Percentiles rank a stretch among this genome's conserved stretches.
phyloP scores from a whole-genome alignment of 2,113 vertebrate genomes.

The Mobula birostris region DNA sequence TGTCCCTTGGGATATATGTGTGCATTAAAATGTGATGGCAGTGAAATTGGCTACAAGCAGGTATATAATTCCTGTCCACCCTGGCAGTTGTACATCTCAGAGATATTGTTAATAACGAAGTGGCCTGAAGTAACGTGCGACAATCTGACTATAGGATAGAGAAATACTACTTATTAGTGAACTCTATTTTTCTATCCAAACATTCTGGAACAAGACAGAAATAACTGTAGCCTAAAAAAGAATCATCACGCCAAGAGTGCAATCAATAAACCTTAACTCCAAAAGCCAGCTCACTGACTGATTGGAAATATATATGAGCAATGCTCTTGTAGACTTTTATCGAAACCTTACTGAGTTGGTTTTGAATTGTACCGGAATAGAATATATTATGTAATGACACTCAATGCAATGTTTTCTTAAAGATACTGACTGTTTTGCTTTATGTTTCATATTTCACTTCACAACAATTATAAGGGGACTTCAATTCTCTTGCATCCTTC shows the following conservation, averaged over 20 bases:
- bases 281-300: not conserved
- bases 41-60: not conserved
- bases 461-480: not conserved
- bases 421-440: not conserved
- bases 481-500: not conserved
- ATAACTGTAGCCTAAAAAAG: not conserved
- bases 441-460: not conserved
- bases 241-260: not conserved
- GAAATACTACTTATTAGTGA: not conserved
- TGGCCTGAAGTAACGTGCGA: constrained; percentile 1
- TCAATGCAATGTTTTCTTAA: not conserved
- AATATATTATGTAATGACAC: not conserved
- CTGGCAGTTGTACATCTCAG: not conserved
- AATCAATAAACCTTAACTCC: not conserved
- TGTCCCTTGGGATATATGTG: not conserved
- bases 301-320: not conserved
- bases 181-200: not conserved
- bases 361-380: not conserved
- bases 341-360: not conserved
- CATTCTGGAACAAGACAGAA: not conserved
- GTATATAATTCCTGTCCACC: constrained; percentile 8
- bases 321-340: not conserved
- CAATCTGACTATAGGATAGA: not conserved
- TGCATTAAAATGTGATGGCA: not conserved
- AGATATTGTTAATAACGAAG: constrained; percentile 21